phyloP scores from a whole-genome alignment of 1,140 invertebrate genomes.

The Cryptotermes secundus region DNA sequence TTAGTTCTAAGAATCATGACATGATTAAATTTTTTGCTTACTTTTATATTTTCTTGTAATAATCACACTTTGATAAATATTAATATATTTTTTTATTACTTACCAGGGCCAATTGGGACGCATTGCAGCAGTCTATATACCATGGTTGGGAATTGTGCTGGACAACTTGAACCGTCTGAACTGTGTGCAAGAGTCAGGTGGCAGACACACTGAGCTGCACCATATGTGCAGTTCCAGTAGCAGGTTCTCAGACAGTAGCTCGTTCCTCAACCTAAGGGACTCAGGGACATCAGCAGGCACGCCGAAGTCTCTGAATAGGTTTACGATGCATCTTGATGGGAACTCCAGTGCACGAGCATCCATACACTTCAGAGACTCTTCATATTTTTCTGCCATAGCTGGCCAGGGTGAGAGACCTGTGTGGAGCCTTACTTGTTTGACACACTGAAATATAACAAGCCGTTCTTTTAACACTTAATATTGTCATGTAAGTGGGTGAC shows the following conservation, averaged over 20 bases:
- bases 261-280: conserved; percentile 44
- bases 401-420: conserved; percentile 59
- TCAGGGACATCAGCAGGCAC: conserved; percentile 44
- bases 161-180: conserved; percentile 74
- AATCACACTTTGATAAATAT: no score
- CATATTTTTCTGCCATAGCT: conserved; percentile 75
- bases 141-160: conserved; percentile 82
- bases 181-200: conserved; percentile 42
- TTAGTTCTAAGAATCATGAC: no score
- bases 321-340: conserved; percentile 37
- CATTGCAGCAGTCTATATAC: conserved; percentile 87
- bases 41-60: no score
- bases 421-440: no score
- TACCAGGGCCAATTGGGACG: conserved; percentile 74
- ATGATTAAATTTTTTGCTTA: no score
- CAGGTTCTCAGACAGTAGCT: conserved; percentile 54
- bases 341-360: conserved; percentile 50
- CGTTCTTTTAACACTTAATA: no score
- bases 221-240: conserved; percentile 42
- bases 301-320: conserved; percentile 46
- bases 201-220: not conserved
- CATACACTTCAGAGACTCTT: conserved; percentile 66
- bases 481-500: no score
- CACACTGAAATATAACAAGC: no score
- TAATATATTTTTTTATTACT: not conserved